Evolutionary conservation across 2,113 vertebrate genomes (phyloP), one percentile per base, ranked within the genome.

Genomic region (Zosterops hypoxanthus): DNA sequence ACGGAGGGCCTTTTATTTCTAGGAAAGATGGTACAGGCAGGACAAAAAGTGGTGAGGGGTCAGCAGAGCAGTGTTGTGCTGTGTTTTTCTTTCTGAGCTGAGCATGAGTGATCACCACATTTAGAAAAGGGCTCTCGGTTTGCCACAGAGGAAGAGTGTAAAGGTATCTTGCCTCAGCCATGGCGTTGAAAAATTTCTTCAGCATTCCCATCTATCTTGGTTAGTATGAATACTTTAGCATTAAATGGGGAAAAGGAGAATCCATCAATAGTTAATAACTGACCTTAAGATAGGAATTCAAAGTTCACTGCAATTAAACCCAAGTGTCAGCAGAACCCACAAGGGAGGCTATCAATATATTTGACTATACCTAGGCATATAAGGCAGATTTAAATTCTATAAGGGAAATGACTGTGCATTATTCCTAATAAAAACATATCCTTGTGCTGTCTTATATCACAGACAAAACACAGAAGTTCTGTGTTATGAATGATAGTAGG

Each of bases 211-310:
- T 98, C 95, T 96, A 26, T 98, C 98, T 98, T 98, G 97, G 97
- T 98, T 98, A 98, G 97, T 94, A 97, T 93, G 97, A 98, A 98
- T 98, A 98, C 97, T 97, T 98, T 97, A 98, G 97, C 97, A 98
- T 98, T 98, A 98, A 98, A 97, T 97, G 96, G 96, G 95, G 98
- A 97, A 98, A 98, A 97, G 98, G 95, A 96, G 96, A 98, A 98
- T 98, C 97, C 98, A 98, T 98, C 98, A 98, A 97, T 97, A 98
- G 97, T 98, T 98, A 98, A 98, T 98, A 98, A 98, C 98, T 98
- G 98, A 98, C 98, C 98, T 98, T 98, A 98, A 98, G 97, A 97
- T 97, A 97, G 96, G 96, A 97, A 98, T 98, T 98, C 98, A 98
- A 98, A 98, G 98, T 98, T 98, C 98, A 98, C 97, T 78, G 97